A percentile compares a stretch with the other conserved stretches of the same genome.
phyloP scores from a whole-genome alignment of 2,797 vertebrate species.

The Thripadectes ignobilis region DNA sequence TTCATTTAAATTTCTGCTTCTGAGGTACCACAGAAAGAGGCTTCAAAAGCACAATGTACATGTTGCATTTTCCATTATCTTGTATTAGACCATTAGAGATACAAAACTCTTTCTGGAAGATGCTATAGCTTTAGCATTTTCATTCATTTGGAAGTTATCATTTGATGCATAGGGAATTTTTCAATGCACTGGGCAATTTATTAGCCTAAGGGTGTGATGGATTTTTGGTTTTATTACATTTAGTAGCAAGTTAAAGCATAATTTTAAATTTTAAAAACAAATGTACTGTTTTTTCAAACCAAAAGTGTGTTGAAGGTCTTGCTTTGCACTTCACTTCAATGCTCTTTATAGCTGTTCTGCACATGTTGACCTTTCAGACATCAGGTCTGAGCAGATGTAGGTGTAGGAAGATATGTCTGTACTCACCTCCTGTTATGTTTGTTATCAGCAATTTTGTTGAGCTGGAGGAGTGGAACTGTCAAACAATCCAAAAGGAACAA shows the following conservation, averaged over 20 bases:
- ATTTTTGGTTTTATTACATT: not conserved
- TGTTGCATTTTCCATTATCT: constrained; percentile 6
- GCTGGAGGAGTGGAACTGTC: constrained; percentile 45
- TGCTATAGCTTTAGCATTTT: constrained; percentile 12
- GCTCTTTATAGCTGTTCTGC: not conserved
- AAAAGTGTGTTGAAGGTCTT: not conserved
- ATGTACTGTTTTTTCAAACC: not conserved
- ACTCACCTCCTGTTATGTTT: not conserved
- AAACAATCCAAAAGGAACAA: constrained; percentile 27
- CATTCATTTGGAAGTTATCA: constrained; percentile 28
- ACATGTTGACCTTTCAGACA: constrained; percentile 15
- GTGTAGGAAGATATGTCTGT: not conserved
- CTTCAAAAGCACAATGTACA: not conserved
- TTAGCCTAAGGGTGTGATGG: not conserved
- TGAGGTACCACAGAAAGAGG: not conserved
- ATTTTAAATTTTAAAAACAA: not conserved
- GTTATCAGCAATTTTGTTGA: constrained; percentile 40
- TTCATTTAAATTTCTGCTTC: constrained; percentile 12
- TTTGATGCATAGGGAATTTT: constrained; percentile 23
- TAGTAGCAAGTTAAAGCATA: not conserved
- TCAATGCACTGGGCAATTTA: not conserved
- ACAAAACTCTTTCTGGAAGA: constrained; percentile 19
- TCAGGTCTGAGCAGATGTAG: not conserved
- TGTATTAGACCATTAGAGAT: constrained; percentile 10
- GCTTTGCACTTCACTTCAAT: not conserved